Evolutionary conservation across 2,888 invertebrate species (phyloP).

Genomic region (Caenorhabditis sp.): DNA sequence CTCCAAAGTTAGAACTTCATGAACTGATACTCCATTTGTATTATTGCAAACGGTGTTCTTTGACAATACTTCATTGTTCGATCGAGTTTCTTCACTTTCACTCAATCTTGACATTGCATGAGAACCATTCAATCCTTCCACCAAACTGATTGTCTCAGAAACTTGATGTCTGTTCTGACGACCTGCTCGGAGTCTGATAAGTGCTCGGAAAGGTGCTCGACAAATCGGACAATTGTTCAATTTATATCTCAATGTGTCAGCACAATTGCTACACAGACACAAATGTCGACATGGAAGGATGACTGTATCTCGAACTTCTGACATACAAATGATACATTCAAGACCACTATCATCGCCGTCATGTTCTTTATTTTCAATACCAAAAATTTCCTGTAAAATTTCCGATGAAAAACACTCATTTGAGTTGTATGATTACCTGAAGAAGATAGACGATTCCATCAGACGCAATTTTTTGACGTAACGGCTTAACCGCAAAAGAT

Average conservation of each 20-base stretch:
- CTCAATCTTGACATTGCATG: background rate
- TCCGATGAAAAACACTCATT: no score
- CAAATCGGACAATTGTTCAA: constrained; percentile 96
- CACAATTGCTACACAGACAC: constrained; percentile 94
- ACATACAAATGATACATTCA: constrained; percentile 99
- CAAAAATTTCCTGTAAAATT: constrained; percentile 90
- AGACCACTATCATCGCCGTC: constrained; percentile 85
- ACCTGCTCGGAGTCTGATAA: constrained; percentile 88
- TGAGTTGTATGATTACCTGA: no score
- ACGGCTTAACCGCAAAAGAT: constrained; percentile 82
- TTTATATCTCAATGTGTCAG: constrained; percentile 92
- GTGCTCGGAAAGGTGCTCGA: constrained; percentile 94
- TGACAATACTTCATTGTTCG: constrained; percentile 12
- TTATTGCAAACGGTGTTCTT: constrained; percentile 21
- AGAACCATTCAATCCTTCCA: constrained; percentile 66
- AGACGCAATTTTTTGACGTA: constrained; percentile 96
- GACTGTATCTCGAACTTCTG: constrained; percentile 89
- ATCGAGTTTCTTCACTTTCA: constrained; percentile 9
- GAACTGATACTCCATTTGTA: constrained; percentile 1
- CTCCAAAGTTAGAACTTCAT: constrained; percentile 30
- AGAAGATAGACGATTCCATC: constrained; percentile 94
- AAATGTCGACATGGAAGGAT: constrained; percentile 96
- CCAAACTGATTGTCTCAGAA: constrained; percentile 61
- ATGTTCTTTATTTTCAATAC: constrained; percentile 89
- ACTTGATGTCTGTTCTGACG: constrained; percentile 43